Percentiles rank a stretch among this genome's conserved stretches.
phyloP scores from a whole-genome alignment of 2,888 invertebrate genomes.

The Caenorhabditis doughertyi region DNA sequence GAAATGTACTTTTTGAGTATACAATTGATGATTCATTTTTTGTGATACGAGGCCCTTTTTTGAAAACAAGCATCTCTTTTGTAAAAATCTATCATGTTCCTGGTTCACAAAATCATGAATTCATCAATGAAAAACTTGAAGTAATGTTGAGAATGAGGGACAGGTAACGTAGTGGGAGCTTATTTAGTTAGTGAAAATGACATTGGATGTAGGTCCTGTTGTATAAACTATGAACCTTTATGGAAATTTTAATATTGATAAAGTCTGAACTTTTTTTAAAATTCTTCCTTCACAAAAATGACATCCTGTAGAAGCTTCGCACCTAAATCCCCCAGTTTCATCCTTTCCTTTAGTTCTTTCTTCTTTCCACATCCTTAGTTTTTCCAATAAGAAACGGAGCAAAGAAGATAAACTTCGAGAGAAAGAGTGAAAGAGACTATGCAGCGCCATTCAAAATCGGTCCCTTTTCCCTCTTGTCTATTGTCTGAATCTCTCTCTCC shows the following conservation, averaged over 20 bases:
- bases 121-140: no score
- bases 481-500: constrained; percentile 22
- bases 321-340: constrained; percentile 32
- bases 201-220: no score
- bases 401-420: constrained; percentile 57
- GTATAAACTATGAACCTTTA: no score
- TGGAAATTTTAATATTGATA: no score
- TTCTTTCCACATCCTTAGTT: constrained; percentile 5
- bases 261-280: no score
- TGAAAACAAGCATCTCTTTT: no score
- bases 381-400: constrained; percentile 36
- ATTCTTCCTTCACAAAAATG: no score
- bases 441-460: constrained; percentile 45
- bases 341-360: constrained; percentile 13
- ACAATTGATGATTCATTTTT: constrained; percentile 3
- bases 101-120: no score
- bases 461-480: not conserved
- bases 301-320: not conserved
- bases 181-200: no score
- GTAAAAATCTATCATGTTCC: no score
- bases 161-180: no score
- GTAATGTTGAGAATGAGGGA: no score
- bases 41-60: not conserved
- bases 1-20: not conserved
- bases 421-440: constrained; percentile 10